Base-by-base conservation (phyloP, 2,113 vertebrate genomes). In the Paramisgurnus dabryanus region DNA sequence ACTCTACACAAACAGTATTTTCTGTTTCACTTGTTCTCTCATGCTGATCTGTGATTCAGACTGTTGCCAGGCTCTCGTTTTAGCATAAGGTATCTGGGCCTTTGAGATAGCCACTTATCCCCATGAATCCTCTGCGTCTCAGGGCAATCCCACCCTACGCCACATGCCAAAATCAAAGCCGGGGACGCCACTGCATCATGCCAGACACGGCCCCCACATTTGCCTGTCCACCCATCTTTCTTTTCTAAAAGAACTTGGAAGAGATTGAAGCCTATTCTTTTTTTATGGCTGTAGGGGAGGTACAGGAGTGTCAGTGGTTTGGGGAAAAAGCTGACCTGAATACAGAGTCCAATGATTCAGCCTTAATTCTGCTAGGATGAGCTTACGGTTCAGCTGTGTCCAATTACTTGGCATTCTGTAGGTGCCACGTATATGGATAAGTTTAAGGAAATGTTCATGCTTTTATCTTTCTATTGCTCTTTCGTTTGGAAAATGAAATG, bases 21-120 rank as follows among this genome's bases (percentile, higher is more conserved):
- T 17, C 55, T 47, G 13, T 68, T 60, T 39, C 1, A 13, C 68
- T 39, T 57, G 40, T 67, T n/a, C 10, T 11, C 5, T 61, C 43
- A 45, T 1, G 34, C 55, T 76, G 8, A 43, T n/a, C 13, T 43
- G 41, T 39, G 17, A 49, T 45, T 58, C 57, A 65, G 17, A 70
- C 43, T 7, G n/a, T 40, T 80, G 47, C 68, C 61, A 11, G 1
- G 39, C 47, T 71, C 17, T 43, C 47, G 10, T 72, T 65, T 71
- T 65, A 69, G 67, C 68, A 39, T 18, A 45, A 53, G 60, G 60
- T 47, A 45, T 72, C 68, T 80, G 61, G 79, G 70, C 60, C 69
- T 43, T 73, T 73, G 68, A 64, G 68, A 80, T 73, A 80, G 78
- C 7, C 39, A 27, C 61, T 57, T 65, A 73, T 80, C 49, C 79